phyloP scores from a whole-genome alignment of 2,797 vertebrate species.

The Aphelocoma californica region DNA sequence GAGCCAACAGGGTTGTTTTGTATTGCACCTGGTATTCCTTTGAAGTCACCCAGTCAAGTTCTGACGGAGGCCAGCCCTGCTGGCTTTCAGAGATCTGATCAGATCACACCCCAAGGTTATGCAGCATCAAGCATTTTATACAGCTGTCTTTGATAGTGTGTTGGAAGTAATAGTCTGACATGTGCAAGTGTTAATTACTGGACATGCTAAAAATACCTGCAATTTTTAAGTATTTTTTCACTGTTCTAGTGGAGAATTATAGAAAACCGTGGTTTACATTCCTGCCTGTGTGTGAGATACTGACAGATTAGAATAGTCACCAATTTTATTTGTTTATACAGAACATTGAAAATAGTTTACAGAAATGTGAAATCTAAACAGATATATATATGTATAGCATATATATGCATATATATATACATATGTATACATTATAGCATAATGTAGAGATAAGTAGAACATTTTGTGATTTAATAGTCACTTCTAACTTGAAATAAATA shows the following conservation, averaged over 20 bases:
- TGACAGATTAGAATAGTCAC: background rate
- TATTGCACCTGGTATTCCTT: conserved; percentile 47
- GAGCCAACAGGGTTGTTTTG: conserved; percentile 6
- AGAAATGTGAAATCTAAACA: background rate
- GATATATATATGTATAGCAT: background rate
- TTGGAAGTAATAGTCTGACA: background rate
- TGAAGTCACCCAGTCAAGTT: conserved; percentile 62
- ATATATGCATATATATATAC: no score
- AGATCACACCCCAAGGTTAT: conserved; percentile 11
- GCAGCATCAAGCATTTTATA: background rate
- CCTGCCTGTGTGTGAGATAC: background rate
- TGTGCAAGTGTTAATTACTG: conserved; percentile 10
- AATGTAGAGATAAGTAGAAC: background rate
- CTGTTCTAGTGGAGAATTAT: background rate
- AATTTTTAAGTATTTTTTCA: background rate
- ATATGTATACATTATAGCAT: background rate
- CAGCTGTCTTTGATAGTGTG: background rate
- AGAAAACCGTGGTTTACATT: background rate
- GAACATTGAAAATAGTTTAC: background rate
- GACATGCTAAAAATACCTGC: background rate
- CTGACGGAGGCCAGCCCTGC: background rate
- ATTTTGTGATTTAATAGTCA: background rate
- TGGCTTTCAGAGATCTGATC: conserved; percentile 17
- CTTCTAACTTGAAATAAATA: background rate
- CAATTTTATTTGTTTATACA: background rate